Base-by-base conservation (phyloP, 2,113 vertebrate genomes). In the Stictonetta naevosa region DNA sequence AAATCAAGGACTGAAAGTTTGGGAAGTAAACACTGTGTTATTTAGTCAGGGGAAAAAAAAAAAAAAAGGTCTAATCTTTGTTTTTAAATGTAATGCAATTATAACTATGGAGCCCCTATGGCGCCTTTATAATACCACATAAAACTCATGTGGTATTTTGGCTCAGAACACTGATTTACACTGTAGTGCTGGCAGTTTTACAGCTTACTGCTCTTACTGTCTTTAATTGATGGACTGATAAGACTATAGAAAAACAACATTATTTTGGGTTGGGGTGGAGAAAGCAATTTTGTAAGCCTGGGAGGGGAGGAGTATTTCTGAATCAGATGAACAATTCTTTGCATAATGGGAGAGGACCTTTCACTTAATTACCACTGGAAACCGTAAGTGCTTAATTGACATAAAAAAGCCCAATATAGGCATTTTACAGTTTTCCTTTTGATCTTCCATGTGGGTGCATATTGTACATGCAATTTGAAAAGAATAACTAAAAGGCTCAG, bases 371-470 rank as follows among this genome's bases (percentile, higher is more conserved):
- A 60, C 48, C 58, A 25, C 59, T 83, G 75, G 93, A 63, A 91
- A 93, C 56, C 68, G 0, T 67, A 80, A 94, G 86, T 92, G 92
- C 83, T 96, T 97, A 94, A 96, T 95, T 97, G 93, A 94, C 53
- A 38, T 92, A 48, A 95, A 96, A 89, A 86, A 92, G 74, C 60
- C 89, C 78, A 95, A 90, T 94, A 77, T 67, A 82, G 71, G 87
- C 91, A 93, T 92, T 97, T 97, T 95, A 92, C 87, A 94, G 69
- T 96, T 97, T 97, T 90, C 87, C 33, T n/a, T 86, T 92, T 94
- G 95, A 96, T 96, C 94, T 96, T 95, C 86, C 86, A 9, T 53
- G 83, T 96, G 88, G 83, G 73, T 75, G 83, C 95, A 80, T 93
- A 95, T 67, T 95, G 88, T 53, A 91, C 55, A 86, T 86, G 55